Percentiles rank a stretch among this genome's conserved stretches.
Conservation (phyloP, 2,797 vertebrate species). For the Sphenopsis melanotis region DNA sequence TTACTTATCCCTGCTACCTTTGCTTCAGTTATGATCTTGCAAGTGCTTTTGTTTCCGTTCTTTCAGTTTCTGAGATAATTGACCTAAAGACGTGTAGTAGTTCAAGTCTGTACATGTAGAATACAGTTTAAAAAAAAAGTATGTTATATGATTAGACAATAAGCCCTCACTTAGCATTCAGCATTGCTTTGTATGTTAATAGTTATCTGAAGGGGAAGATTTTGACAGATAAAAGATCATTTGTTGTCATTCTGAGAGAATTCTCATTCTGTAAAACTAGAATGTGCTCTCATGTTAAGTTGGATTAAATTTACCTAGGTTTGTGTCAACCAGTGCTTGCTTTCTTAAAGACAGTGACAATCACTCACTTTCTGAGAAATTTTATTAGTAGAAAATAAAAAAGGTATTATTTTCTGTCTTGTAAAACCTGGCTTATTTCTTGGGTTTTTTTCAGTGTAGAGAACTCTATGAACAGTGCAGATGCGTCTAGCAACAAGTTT, state of each 20-base stretch:
- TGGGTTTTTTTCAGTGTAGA: conserved; percentile 78
- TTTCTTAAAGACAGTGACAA: neutral
- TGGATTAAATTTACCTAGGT: neutral
- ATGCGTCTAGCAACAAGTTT: conserved; percentile 87
- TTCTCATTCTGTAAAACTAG: neutral
- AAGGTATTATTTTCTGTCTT: neutral
- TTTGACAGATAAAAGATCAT: neutral
- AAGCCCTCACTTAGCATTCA: neutral
- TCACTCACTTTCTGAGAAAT: neutral
- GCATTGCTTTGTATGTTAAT: neutral
- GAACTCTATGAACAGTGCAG: conserved; percentile 85
- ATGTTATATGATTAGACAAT: neutral
- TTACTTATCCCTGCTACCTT: neutral
- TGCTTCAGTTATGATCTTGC: neutral
- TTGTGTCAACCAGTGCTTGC: neutral
- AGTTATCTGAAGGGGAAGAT: neutral
- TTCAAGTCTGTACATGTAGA: neutral
- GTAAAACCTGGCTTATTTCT: neutral
- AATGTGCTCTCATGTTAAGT: neutral
- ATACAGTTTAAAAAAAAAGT: neutral
- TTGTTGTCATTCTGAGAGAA: neutral
- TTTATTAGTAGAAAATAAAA: neutral
- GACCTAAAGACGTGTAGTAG: neutral
- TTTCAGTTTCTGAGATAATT: neutral
- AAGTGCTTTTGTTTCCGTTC: neutral